A percentile compares a stretch with the other conserved stretches of the same genome.
Conservation (phyloP, 2,113 vertebrate genomes). For the Seriola dumerili region DNA sequence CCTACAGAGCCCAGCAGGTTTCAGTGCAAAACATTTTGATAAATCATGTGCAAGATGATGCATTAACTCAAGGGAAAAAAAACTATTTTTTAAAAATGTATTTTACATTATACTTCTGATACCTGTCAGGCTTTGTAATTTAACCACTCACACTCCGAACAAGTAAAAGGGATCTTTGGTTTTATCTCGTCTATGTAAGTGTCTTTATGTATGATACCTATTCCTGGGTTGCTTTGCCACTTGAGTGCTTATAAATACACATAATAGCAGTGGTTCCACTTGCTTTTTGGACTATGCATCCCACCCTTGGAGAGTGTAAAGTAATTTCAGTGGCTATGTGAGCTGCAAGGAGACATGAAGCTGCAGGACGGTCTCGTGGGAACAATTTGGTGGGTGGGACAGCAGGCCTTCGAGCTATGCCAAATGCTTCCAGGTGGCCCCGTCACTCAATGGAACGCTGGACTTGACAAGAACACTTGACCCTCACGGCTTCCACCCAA, state of each 20-base stretch:
- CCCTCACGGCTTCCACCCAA: conserved; percentile 58
- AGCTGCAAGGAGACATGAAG: conserved; percentile 1
- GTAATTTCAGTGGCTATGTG: conserved; percentile 52
- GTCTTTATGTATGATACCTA: background rate
- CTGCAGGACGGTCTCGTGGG: conserved; percentile 33
- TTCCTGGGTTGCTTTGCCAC: conserved; percentile 23
- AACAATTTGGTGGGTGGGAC: conserved; percentile 33
- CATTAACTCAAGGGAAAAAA: background rate
- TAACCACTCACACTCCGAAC: background rate
- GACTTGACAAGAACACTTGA: conserved; percentile 61
- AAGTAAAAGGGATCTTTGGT: background rate
- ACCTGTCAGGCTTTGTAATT: background rate
- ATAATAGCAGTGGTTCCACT: conserved; percentile 38
- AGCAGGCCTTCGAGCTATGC: conserved; percentile 42
- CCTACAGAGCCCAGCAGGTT: background rate
- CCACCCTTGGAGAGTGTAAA: background rate
- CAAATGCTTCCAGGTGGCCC: conserved; percentile 73
- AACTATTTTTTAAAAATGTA: background rate
- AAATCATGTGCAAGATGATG: background rate
- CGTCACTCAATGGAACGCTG: conserved; percentile 80
- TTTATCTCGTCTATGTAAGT: background rate
- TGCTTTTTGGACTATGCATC: conserved; percentile 22
- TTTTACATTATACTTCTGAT: background rate
- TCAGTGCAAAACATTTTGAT: background rate
- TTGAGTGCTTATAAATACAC: background rate